Evolutionary conservation across 2,797 vertebrate genomes (phyloP), one percentile per base, ranked within the genome.

Genomic region (Xiphorhynchus erythropygius): DNA sequence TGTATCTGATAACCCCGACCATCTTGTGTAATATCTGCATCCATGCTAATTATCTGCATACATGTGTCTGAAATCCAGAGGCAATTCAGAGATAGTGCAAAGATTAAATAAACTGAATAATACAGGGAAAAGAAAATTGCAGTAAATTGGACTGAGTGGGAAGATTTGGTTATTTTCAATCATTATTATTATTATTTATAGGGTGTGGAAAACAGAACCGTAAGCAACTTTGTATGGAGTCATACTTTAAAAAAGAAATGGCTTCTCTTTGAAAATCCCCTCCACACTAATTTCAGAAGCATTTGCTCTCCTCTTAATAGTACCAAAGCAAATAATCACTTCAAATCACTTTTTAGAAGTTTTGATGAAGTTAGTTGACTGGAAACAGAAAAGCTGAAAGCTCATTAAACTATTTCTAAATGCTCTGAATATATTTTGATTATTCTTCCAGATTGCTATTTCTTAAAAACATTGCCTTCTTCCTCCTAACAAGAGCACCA

Each of bases 21-120:
- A 91, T 64, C 77, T 94, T 94, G 85, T 74, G 89, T 53, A 95
- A 90, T 90, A 96, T 89, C 90, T 90, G 64, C 91, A 80, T 79
- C 83, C 77, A 63, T 87, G 74, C 64, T 90, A 93, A 93, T 89
- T 87, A 88, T 74, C 83, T 53, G 35, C 77, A 62, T 65, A 9
- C 50, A 82, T 87, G 60, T 55, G 70, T 82, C 77, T 91, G 91
- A 94, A 96, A 96, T 91, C 44, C 87, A 84, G 91, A 79, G 77
- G 77, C 85, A 88, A 89, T 70, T 63, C 85, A 70, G 67, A 94
- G 68, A 87, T 33, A 92, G 65, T 18, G 37, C 74, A 41, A 75
- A 94, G 82, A 95, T 93, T 91, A 94, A 96, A 90, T 68, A 93
- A 93, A 94, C 83, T 44, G 53, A 85, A 70, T 62, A 71, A 75